phyloP scores from a whole-genome alignment of 2,113 vertebrate species.

The Macheiramphus alcinus region DNA sequence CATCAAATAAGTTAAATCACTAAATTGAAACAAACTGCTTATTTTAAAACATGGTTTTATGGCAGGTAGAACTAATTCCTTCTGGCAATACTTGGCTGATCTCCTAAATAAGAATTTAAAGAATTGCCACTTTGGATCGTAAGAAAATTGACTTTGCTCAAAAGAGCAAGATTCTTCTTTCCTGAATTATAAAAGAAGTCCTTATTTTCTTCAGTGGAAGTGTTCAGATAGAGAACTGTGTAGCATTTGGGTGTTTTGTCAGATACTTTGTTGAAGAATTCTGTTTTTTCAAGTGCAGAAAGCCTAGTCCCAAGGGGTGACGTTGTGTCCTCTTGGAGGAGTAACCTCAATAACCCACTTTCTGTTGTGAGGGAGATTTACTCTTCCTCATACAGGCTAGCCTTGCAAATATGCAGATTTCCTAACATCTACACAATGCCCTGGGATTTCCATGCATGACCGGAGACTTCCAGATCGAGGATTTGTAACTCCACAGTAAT shows the following conservation, averaged over 20 bases:
- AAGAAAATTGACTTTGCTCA: neutral
- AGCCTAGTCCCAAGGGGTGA: neutral
- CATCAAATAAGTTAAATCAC: neutral
- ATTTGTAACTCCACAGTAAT: neutral
- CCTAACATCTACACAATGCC: neutral
- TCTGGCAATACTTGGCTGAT: slow-evolving; percentile 11
- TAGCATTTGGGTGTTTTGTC: neutral
- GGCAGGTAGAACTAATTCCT: slow-evolving; percentile 8
- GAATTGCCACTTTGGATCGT: neutral
- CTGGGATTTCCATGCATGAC: neutral
- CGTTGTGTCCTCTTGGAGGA: neutral
- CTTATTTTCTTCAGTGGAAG: neutral
- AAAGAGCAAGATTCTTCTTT: neutral
- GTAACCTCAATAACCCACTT: neutral
- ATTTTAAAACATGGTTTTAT: slow-evolving; percentile 27
- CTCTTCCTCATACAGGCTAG: neutral
- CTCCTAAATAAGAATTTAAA: neutral
- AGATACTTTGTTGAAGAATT: neutral
- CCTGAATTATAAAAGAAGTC: neutral
- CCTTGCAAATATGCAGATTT: neutral
- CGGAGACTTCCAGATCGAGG: neutral
- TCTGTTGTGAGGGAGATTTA: neutral
- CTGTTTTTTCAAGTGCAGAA: neutral
- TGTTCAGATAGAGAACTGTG: neutral
- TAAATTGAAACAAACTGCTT: slow-evolving; percentile 1